Evolutionary conservation across 2,797 vertebrate genomes (phyloP), one percentile per base, ranked within the genome.

Genomic region (Echeneis naucrates): DNA sequence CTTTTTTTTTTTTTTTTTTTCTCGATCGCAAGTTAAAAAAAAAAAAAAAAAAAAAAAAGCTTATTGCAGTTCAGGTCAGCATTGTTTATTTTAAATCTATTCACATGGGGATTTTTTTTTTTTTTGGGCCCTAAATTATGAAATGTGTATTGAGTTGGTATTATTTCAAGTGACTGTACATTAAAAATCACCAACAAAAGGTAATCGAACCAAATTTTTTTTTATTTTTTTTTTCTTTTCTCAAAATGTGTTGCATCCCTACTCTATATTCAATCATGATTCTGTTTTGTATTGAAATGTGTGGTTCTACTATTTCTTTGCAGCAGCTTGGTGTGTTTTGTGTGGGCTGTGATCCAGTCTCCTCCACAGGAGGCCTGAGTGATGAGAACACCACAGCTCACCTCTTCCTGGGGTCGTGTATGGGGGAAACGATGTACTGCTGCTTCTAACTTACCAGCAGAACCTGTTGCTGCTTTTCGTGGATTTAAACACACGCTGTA

Each of bases 371-470:
- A 66, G 75, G 47, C 27, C 44, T 19, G 38, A 48, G 81, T 26
- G 64, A 56, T 13, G 77, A 75, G 74, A 21, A 24, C 38, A 23
- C 80, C 68, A 57, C 80, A 50, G 68, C 63, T 79, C 51, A 33
- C 65, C 45, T 62, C 27, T 16, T 42, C n/a, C 32, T 1, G 16
- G 47, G 56, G 48, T 42, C 2, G 19, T 11, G 6, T 16, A 52
- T 69, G 9, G 13, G 65, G 38, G 19, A 7, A 59, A 59, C 48
- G 21, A 81, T 57, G 76, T 77, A 80, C 82, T 45, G 86, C 91
- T 94, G 92, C 92, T 93, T 89, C 82, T 86, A 53, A 82, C 91
- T 87, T 88, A 92, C 92, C 91, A 93, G 92, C 92, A 92, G 87
- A 90, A 92, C 85, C 85, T 88, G 81, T 89, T 90, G 91, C 91